Conservation (phyloP, 2,888 invertebrate genomes). For the Drosophila algonquin region DNA sequence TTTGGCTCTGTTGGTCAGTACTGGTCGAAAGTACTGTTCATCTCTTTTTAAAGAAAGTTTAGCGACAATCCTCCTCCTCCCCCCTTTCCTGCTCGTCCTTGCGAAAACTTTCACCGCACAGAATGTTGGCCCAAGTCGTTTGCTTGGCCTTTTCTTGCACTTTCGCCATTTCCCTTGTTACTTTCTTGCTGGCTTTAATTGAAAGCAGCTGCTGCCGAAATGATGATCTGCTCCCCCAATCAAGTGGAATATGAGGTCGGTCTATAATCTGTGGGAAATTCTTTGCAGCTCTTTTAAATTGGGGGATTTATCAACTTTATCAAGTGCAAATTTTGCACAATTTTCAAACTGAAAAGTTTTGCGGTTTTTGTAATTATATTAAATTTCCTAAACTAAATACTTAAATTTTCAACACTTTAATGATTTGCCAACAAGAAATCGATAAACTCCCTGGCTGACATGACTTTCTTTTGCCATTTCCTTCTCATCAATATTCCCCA, state of each 20-base stretch:
- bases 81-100: neutral
- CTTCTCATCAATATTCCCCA: neutral
- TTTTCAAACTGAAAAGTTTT: neutral
- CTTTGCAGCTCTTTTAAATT: neutral
- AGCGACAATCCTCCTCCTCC: neutral
- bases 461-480: neutral
- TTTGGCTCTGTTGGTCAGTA: neutral
- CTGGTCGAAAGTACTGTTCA: conserved; percentile 5
- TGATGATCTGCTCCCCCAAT: conserved; percentile 24
- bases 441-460: neutral
- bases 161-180: conserved; percentile 27
- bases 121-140: conserved; percentile 53
- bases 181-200: conserved; percentile 52
- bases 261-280: neutral
- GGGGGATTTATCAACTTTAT: neutral
- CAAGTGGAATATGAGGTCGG: conserved; percentile 23
- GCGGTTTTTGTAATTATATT: neutral
- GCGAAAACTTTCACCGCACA: conserved; percentile 19
- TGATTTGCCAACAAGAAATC: neutral
- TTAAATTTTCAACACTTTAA: neutral
- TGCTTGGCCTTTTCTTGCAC: conserved; percentile 36
- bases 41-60: conserved; percentile 18
- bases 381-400: neutral
- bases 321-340: neutral
- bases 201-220: conserved; percentile 46